Evolutionary conservation across 1,140 invertebrate species (phyloP), one percentile per base, ranked within the genome.

Genomic region (Dryas iulia): DNA sequence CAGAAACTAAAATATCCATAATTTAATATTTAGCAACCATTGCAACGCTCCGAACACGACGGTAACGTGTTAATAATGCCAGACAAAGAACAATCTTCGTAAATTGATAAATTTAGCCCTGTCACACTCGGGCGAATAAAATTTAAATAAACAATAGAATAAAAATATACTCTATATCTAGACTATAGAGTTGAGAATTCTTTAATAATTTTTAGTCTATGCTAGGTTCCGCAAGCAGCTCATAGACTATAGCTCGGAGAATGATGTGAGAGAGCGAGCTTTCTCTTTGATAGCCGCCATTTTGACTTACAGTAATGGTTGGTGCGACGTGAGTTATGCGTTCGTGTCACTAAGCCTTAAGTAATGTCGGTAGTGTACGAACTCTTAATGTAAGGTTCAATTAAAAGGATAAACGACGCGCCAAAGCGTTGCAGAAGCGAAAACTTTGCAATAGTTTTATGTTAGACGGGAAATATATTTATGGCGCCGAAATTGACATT

Each of bases 211-310:
- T 60, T 69, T 61, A 28, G 60, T 57, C 67, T 77, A 81, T 78
- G 73, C 72, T 80, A 69, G 66, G 69, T 84, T 81, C 81, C 63
- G 82, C 76, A 76, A 83, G 76, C 74, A 72, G 72, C 71, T 74
- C 79, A 82, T 83, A 84, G 82, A 84, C 78, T 81, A 85, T 73
- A 83, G 82, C 83, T 85, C 77, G 80, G 86, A 91, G 88, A 89
- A 91, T 91, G 86, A 89, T 91, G 86, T 87, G 89, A 89, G 87
- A 88, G 84, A 68, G 80, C 81, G 75, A 82, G 86, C 89, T 91
- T 91, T 91, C 89, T 84, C 89, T 91, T 87, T 91, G 87, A 91
- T 89, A 87, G 79, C 88, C 89, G 89, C 89, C 86, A 89, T 89
- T 91, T 89, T 91, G 86, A 91, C 73, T 89, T 91, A 89, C 88